phyloP scores from a whole-genome alignment of 2,113 vertebrate genomes.

The Melanostigma gelatinosum region DNA sequence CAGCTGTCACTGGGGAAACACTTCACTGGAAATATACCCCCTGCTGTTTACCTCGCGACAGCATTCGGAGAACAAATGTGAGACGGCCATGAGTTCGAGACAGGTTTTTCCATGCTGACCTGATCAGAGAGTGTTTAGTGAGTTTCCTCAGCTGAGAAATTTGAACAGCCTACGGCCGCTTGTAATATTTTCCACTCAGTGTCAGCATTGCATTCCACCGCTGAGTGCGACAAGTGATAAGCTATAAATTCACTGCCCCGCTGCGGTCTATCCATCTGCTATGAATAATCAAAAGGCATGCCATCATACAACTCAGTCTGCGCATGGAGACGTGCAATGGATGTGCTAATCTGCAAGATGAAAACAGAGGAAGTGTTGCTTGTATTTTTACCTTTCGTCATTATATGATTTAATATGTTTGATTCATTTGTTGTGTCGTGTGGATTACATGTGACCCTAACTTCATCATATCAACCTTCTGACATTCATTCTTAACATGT shows the following conservation, averaged over 20 bases:
- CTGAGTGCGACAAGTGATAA: slow-evolving; percentile 72
- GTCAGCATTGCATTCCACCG: slow-evolving; percentile 62
- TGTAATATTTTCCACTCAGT: slow-evolving; percentile 77
- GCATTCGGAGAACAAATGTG: slow-evolving; percentile 37
- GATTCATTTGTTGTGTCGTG: slow-evolving; percentile 8
- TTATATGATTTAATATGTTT: neutral
- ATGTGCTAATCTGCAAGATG: slow-evolving; percentile 24
- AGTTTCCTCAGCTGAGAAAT: slow-evolving; percentile 62
- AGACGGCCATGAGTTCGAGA: slow-evolving; percentile 26
- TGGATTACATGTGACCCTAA: slow-evolving; percentile 20
- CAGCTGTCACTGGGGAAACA: slow-evolving; percentile 57
- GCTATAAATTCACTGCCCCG: slow-evolving; percentile 78
- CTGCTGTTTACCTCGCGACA: slow-evolving; percentile 55
- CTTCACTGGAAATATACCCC: slow-evolving; percentile 52
- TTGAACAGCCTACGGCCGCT: slow-evolving; percentile 56
- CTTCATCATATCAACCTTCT: neutral
- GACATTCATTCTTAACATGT: slow-evolving; percentile 26
- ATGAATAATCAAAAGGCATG: slow-evolving; percentile 65
- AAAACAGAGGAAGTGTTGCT: slow-evolving; percentile 27
- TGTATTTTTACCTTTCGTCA: neutral
- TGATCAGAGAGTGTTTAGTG: slow-evolving; percentile 68
- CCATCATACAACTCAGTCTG: slow-evolving; percentile 28
- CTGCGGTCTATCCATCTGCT: slow-evolving; percentile 64
- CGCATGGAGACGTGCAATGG: slow-evolving; percentile 27
- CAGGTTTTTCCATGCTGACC: slow-evolving; percentile 59